These are phyloP conservation scores for Lycaena phlaeas DNA, from an alignment of 2,888 invertebrate genomes.

Conservation along the genomic window DNA sequence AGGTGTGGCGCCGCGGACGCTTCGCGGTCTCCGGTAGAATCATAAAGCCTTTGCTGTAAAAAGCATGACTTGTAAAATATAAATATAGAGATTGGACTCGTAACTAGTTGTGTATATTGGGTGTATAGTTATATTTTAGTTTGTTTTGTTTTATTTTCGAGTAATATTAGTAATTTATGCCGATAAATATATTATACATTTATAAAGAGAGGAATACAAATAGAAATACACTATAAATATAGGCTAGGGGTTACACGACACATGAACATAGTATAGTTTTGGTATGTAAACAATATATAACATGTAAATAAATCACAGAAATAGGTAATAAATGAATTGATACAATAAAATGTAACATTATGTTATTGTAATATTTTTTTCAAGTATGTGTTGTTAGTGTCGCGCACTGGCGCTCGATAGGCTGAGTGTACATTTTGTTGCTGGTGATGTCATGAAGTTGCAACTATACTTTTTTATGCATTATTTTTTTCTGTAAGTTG, in stretches of 20 bases:
- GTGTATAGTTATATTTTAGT: slow-evolving; percentile 66
- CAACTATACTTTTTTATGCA: slow-evolving; percentile 53
- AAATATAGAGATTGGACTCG: slow-evolving; percentile 56
- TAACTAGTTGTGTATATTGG: slow-evolving; percentile 66
- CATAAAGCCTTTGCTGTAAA: slow-evolving; percentile 64
- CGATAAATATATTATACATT: slow-evolving; percentile 62
- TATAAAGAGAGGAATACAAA: slow-evolving; percentile 67
- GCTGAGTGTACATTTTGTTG: slow-evolving; percentile 46
- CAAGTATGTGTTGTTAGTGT: slow-evolving; percentile 41
- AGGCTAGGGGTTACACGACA: slow-evolving; percentile 65
- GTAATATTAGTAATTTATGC: slow-evolving; percentile 72
- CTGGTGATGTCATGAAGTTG: slow-evolving; percentile 46
- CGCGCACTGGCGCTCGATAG: slow-evolving; percentile 25
- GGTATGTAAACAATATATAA: slow-evolving; percentile 65
- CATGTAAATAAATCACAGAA: slow-evolving; percentile 64
- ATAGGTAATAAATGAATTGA: slow-evolving; percentile 62
- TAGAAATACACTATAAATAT: slow-evolving; percentile 71
- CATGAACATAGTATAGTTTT: slow-evolving; percentile 66
- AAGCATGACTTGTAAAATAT: slow-evolving; percentile 50
- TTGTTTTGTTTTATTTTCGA: slow-evolving; percentile 55
- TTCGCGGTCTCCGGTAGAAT: slow-evolving; percentile 36
- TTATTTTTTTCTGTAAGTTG: slow-evolving; percentile 66
- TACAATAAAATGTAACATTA: slow-evolving; percentile 64
- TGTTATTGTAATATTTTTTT: slow-evolving; percentile 64
- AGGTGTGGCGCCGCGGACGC: slow-evolving; percentile 32